phyloP scores from a whole-genome alignment of 2,888 invertebrate species.

The Sussaba pulchella region DNA sequence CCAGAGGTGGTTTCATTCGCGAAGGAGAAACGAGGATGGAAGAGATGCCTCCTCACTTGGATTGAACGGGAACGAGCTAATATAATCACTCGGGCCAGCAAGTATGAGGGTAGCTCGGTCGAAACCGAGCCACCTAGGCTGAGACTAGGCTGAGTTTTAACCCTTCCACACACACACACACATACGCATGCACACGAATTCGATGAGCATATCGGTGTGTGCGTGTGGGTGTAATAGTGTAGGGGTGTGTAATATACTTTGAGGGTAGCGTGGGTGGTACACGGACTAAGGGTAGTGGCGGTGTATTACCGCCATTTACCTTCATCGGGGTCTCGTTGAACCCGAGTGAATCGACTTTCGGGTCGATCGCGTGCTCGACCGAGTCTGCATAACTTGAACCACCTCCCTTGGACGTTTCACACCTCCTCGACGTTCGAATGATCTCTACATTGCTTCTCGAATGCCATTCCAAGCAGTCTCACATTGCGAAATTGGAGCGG shows the following conservation, averaged over 20 bases:
- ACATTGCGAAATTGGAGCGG: too few species aligned
- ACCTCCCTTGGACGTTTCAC: slow-evolving; percentile 11
- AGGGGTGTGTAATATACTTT: too few species aligned
- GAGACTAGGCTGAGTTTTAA: slow-evolving; percentile 7
- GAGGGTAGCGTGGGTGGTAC: neutral
- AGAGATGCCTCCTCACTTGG: neutral
- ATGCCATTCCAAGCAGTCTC: too few species aligned
- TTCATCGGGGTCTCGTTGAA: slow-evolving; percentile 25
- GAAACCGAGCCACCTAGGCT: slow-evolving; percentile 3
- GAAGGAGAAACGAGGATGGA: neutral
- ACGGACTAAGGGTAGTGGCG: neutral
- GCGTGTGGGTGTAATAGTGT: too few species aligned
- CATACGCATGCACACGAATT: too few species aligned
- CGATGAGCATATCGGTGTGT: neutral
- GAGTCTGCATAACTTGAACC: slow-evolving; percentile 29
- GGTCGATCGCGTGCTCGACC: slow-evolving; percentile 42
- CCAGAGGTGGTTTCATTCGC: neutral
- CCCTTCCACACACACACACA: slow-evolving; percentile 14
- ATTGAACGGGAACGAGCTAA: neutral
- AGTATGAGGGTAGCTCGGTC: slow-evolving; percentile 17
- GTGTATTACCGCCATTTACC: slow-evolving; percentile 22
- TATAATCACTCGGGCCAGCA: slow-evolving; percentile 6
- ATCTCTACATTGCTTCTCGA: slow-evolving; percentile 1
- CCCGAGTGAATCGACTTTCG: slow-evolving; percentile 37
- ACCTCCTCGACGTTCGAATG: slow-evolving; percentile 23